Evolutionary conservation across 1,140 invertebrate genomes (phyloP), one percentile per base, ranked within the genome.

Genomic region (Grapholita molesta): DNA sequence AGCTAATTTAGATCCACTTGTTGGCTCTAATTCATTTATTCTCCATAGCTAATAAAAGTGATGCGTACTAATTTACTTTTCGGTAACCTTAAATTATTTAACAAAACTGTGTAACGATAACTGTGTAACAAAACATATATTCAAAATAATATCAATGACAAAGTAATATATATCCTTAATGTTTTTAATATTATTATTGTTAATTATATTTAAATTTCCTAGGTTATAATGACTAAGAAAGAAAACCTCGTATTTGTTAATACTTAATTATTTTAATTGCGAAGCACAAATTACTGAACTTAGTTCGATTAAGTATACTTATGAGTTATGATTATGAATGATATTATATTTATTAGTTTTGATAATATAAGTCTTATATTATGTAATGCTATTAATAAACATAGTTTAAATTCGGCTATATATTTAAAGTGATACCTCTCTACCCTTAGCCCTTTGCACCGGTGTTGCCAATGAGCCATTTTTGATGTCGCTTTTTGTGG

Each of bases 261-360:
- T 21, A 48, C 42, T 21, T 48, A 48, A 48, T 48, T 48, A 48
- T 48, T 12, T 15, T 38, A 3, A n/a, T n/a, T 61, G 28, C 55
- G 9, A 30, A 61, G 55, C 55, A 32, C 55, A 61, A 61, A 61
- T 61, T 32, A 61, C 15, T 25, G 55, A 61, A 61, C 55, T 61
- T 61, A 61, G 55, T 61, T 61, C 55, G n/a, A 15, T n/a, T 28
- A 30, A 28, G 18, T 52, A n/a, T 30, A 48, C 42, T 48, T 48
- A 48, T 48, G 18, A 21, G 6, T 48, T 15, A 38, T 38, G 35
- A 9, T 6, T 38, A 30, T 3, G 28, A 3, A 48, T 48, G 42
- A n/a, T n/a, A n/a, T n/a, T n/a, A n/a, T n/a, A n/a, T n/a, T 48
- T 48, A 21, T 21, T 48, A 2, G 21, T 48, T 48, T 48, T 21